Evolutionary conservation across 2,888 invertebrate species (phyloP).

Genomic region (Entomobrya multifasciata): DNA sequence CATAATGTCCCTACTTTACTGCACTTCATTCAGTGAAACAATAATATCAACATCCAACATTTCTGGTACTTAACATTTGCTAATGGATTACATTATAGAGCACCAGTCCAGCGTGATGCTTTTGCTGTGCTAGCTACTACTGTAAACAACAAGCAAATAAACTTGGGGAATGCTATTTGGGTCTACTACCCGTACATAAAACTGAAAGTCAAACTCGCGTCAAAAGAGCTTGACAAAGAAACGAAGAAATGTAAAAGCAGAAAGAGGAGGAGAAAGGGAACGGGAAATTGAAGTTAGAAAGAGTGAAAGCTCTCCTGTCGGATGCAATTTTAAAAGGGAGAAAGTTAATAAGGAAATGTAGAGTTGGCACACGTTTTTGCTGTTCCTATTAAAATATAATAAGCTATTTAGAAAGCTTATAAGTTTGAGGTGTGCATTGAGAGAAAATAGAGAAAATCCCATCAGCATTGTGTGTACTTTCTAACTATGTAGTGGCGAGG

Average conservation of each 20-base stretch:
- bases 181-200: neutral
- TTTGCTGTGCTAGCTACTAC: neutral
- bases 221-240: neutral
- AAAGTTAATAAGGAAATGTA: slow-evolving; percentile 25
- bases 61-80: neutral
- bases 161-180: neutral
- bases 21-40: neutral
- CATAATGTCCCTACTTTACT: neutral
- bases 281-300: neutral
- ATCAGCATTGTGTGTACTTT: neutral
- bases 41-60: neutral
- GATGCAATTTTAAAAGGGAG: neutral
- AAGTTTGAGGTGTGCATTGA: neutral
- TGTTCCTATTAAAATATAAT: too few species aligned
- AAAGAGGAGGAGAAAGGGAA: too few species aligned
- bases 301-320: slow-evolving; percentile 7
- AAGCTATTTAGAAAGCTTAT: neutral
- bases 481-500: too few species aligned
- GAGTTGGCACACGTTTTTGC: neutral
- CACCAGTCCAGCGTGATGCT: too few species aligned
- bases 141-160: neutral
- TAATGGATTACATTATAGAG: too few species aligned
- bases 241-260: neutral
- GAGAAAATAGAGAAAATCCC: neutral
- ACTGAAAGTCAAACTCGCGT: neutral